These are phyloP conservation scores for Drosophila persimilis DNA, from an alignment of 1,140 invertebrate genomes.

Conservation along the genomic window DNA sequence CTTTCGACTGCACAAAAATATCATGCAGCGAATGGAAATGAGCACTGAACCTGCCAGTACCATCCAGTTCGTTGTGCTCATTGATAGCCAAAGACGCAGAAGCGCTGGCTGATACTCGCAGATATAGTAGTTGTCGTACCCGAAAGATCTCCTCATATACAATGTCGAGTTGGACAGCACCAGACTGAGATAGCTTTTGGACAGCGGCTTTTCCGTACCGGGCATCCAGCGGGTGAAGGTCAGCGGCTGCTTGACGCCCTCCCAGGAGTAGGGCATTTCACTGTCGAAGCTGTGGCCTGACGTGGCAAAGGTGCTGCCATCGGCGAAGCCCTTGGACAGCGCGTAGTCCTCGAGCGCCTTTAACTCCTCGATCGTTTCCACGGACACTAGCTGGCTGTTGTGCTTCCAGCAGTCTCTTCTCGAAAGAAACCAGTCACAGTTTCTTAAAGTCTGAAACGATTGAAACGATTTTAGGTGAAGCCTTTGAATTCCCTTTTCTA, in stretches of 20 bases:
- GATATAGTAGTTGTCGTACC: slow-evolving; percentile 45
- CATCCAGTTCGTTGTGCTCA: neutral
- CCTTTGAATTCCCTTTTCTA: neutral
- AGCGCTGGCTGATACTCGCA: slow-evolving; percentile 23
- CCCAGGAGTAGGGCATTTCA: slow-evolving; percentile 26
- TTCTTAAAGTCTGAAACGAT: neutral
- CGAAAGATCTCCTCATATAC: slow-evolving; percentile 39
- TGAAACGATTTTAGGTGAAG: neutral
- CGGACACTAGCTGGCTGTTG: slow-evolving; percentile 24
- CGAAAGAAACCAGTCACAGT: slow-evolving; percentile 46
- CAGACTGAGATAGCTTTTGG: slow-evolving; percentile 28
- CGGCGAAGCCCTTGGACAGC: slow-evolving; percentile 4
- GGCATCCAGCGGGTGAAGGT: slow-evolving; percentile 39
- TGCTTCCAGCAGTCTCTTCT: slow-evolving; percentile 22
- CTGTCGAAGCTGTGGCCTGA: slow-evolving; percentile 41
- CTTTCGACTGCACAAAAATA: too few species aligned
- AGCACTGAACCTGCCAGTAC: neutral
- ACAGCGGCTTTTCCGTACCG: neutral
- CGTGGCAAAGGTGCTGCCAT: slow-evolving; percentile 54
- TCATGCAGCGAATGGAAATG: too few species aligned
- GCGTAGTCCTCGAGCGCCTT: slow-evolving; percentile 26
- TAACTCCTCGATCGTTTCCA: slow-evolving; percentile 20
- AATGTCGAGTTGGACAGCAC: slow-evolving; percentile 21
- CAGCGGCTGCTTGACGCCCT: neutral
- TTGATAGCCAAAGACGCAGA: neutral